Evolutionary conservation across 2,113 vertebrate species (phyloP).

Genomic region (Tor tambroides): DNA sequence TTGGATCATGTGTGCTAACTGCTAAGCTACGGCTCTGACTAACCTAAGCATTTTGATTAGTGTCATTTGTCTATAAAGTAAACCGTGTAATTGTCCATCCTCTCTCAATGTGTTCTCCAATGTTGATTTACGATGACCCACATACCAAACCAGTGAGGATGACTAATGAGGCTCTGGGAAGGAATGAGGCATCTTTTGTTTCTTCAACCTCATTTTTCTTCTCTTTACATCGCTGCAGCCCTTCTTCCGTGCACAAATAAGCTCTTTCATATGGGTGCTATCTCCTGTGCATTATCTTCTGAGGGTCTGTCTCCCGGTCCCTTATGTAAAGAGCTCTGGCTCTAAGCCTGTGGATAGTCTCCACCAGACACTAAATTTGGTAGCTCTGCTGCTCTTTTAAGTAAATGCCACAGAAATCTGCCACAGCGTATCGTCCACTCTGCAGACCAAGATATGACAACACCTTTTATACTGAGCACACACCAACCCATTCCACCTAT

Average conservation of each 20-base stretch:
- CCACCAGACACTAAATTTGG: slow-evolving; percentile 50
- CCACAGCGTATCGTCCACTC: slow-evolving; percentile 40
- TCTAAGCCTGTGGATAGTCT: slow-evolving; percentile 42
- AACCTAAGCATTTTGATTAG: background rate
- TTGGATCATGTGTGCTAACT: background rate
- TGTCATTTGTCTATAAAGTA: slow-evolving; percentile 10
- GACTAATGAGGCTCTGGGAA: slow-evolving; percentile 12
- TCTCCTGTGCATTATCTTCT: slow-evolving; percentile 28
- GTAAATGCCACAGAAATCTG: slow-evolving; percentile 57
- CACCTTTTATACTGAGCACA: slow-evolving; percentile 51
- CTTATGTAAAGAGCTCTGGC: slow-evolving; percentile 23
- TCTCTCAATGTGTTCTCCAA: slow-evolving; percentile 10
- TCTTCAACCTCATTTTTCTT: slow-evolving; percentile 39
- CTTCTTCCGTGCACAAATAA: background rate
- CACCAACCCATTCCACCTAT: slow-evolving; percentile 46
- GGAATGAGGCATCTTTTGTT: slow-evolving; percentile 30
- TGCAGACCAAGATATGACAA: slow-evolving; percentile 46
- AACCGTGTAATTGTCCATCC: slow-evolving; percentile 17
- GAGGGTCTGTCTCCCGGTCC: slow-evolving; percentile 25
- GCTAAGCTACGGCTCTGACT: background rate
- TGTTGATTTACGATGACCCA: slow-evolving; percentile 30
- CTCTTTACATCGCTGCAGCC: slow-evolving; percentile 1
- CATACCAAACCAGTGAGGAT: background rate
- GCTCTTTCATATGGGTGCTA: slow-evolving; percentile 26
- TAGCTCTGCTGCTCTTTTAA: slow-evolving; percentile 53